Evolutionary conservation across 35 echinoderm and acorn worm genomes (phyloP).

Genomic region (Ptychodera flava): DNA sequence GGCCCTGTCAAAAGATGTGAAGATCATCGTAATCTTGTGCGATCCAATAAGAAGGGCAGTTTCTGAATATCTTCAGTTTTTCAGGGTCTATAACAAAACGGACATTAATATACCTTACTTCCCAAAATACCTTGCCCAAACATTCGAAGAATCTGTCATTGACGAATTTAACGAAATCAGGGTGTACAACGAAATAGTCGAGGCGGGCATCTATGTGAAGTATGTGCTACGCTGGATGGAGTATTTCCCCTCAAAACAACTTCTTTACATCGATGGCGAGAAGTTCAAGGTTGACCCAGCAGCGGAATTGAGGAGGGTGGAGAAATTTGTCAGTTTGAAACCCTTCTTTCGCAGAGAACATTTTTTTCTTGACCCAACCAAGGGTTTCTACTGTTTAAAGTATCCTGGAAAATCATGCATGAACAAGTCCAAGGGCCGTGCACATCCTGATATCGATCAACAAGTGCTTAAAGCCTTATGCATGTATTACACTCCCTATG

Average conservation of each 20-base stretch:
- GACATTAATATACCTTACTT: neutral
- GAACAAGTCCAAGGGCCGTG: slow-evolving; percentile 14
- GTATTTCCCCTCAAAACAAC: slow-evolving; percentile 25
- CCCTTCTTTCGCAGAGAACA: slow-evolving; percentile 25
- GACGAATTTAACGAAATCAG: slow-evolving; percentile 6
- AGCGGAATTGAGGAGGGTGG: slow-evolving; percentile 9
- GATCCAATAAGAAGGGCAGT: slow-evolving; percentile 50
- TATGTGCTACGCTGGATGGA: slow-evolving; percentile 31
- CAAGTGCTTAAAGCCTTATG: slow-evolving; percentile 21
- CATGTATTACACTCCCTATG: slow-evolving; percentile 37
- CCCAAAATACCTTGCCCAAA: neutral
- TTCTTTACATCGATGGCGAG: slow-evolving; percentile 34
- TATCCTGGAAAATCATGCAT: slow-evolving; percentile 21
- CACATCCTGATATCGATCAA: slow-evolving; percentile 20
- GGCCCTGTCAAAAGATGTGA: slow-evolving; percentile 14
- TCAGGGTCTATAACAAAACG: neutral
- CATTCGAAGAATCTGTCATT: slow-evolving; percentile 24
- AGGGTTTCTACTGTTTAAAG: slow-evolving; percentile 25
- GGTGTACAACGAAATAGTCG: slow-evolving; percentile 20
- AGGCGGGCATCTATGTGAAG: slow-evolving; percentile 12
- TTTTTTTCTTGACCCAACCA: slow-evolving; percentile 33
- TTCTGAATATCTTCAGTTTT: slow-evolving; percentile 40
- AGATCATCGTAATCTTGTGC: slow-evolving; percentile 37
- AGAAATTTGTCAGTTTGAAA: slow-evolving; percentile 16
- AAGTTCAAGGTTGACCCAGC: slow-evolving; percentile 23